Conservation (phyloP, 2,888 invertebrate species). For the Strigamia maritima region DNA sequence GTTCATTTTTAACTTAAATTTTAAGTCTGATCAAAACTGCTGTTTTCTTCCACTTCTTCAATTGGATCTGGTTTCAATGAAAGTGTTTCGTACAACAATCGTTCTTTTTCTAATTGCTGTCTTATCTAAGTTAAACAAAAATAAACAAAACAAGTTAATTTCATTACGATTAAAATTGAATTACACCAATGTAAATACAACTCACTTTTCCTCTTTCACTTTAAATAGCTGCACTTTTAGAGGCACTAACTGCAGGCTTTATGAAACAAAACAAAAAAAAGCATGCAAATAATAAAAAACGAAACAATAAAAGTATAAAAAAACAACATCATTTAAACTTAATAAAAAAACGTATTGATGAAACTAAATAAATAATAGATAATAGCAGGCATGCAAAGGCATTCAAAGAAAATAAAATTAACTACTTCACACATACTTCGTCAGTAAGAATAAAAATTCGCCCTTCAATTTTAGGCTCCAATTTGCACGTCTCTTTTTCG, state of each 20-base stretch:
- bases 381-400: neutral
- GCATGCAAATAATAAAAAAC: constrained; percentile 18
- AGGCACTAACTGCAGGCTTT: constrained; percentile 16
- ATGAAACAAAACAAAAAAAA: neutral
- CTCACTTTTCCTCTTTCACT: neutral
- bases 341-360: neutral
- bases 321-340: neutral
- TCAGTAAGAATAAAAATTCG: constrained; percentile 72
- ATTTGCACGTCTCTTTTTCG: constrained; percentile 74
- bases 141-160: neutral
- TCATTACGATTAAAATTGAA: neutral
- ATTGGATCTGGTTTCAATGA: constrained; percentile 36
- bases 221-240: neutral
- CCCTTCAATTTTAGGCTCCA: constrained; percentile 77
- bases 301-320: neutral
- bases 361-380: neutral
- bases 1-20: neutral
- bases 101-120: constrained; percentile 12
- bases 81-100: neutral
- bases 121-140: constrained; percentile 19
- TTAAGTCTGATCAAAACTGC: constrained; percentile 34
- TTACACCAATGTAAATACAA: neutral
- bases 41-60: constrained; percentile 38
- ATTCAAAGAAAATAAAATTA: neutral
- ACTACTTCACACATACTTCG: constrained; percentile 60